phyloP scores from a whole-genome alignment of 2,797 vertebrate species.

The Fundulus diaphanus region DNA sequence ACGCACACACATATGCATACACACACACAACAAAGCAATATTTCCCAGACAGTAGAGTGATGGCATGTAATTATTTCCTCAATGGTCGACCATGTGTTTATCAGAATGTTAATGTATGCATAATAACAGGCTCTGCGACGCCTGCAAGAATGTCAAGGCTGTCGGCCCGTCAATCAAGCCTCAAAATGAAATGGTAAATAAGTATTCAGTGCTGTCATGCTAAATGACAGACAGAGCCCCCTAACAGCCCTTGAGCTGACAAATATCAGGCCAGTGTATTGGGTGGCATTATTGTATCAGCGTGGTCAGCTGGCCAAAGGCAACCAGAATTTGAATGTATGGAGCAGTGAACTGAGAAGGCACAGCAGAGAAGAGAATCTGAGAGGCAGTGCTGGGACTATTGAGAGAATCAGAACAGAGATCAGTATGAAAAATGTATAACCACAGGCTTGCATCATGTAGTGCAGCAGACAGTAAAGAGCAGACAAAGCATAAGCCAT shows the following conservation, averaged over 20 bases:
- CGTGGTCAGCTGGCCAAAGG: slow-evolving; percentile 58
- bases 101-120: slow-evolving; percentile 99
- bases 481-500: slow-evolving; percentile 37
- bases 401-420: slow-evolving; percentile 13
- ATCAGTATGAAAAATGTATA: slow-evolving; percentile 18
- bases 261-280: slow-evolving; percentile 75
- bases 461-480: slow-evolving; percentile 30
- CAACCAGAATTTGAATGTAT: slow-evolving; percentile 33
- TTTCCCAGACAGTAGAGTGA: slow-evolving; percentile 85
- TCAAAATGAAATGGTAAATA: slow-evolving; percentile 93
- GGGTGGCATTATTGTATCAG: slow-evolving; percentile 75
- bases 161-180: slow-evolving; percentile 92
- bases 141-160: slow-evolving; percentile 90
- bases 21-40: slow-evolving; percentile 47
- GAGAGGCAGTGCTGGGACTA: slow-evolving; percentile 11
- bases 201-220: slow-evolving; percentile 84
- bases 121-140: slow-evolving; percentile 95
- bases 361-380: slow-evolving; percentile 10
- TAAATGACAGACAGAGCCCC: slow-evolving; percentile 85
- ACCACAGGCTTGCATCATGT: slow-evolving; percentile 31
- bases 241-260: slow-evolving; percentile 79
- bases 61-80: slow-evolving; percentile 98
- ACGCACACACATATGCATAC: slow-evolving; percentile 45
- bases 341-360: slow-evolving; percentile 20
- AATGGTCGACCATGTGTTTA: slow-evolving; percentile 93